Evolutionary conservation across 2,113 vertebrate genomes (phyloP).

Genomic region (Nyctibius bracteatus): DNA sequence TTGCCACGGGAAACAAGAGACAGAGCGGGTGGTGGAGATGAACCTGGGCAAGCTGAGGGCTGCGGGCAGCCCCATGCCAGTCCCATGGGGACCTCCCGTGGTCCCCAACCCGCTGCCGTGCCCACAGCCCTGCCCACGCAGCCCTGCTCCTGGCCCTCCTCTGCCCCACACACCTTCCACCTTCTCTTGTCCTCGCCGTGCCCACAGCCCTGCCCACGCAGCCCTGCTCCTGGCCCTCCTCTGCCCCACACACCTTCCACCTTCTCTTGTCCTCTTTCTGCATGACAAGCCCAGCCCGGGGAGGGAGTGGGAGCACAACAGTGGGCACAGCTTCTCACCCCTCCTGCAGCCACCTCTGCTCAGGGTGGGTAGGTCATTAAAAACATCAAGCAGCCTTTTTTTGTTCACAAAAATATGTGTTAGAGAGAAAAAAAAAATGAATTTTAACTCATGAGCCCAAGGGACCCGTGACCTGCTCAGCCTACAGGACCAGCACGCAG

Average conservation of each 20-base stretch:
- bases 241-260: not conserved
- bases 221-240: not conserved
- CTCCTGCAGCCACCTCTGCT: not conserved
- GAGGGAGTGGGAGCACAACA: not conserved
- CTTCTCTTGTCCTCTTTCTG: not conserved
- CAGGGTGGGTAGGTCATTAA: not conserved
- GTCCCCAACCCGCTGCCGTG: accelerated
- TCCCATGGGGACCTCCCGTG: accelerated
- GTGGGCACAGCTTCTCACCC: not conserved
- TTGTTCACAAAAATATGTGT: accelerated
- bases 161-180: not conserved
- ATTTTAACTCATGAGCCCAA: accelerated
- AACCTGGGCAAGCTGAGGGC: not conserved
- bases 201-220: not conserved
- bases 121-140: not conserved
- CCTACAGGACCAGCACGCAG: not conserved
- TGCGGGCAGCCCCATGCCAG: not conserved
- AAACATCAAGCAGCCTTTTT: not conserved
- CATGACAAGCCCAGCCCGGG: accelerated
- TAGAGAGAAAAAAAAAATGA: accelerated
- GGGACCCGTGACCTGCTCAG: not conserved
- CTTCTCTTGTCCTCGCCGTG: not conserved
- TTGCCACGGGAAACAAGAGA: not conserved
- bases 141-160: not conserved
- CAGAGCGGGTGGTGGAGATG: accelerated